Evolutionary conservation across 2,888 invertebrate species (phyloP).

Genomic region (Dryococelus australis): DNA sequence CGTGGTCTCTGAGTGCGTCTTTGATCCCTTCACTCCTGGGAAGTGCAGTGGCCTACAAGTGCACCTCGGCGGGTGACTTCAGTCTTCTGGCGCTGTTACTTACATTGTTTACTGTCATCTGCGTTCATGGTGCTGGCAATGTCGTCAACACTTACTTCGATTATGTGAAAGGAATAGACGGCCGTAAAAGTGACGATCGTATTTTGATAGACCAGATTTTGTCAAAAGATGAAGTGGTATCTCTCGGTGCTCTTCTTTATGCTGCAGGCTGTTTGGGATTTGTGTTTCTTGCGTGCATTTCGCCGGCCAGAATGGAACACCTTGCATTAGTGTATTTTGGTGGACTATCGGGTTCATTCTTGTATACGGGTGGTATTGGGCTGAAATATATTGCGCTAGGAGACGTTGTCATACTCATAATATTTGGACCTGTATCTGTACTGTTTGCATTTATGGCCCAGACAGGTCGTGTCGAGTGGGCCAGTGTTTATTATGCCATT

Average conservation of each 20-base stretch:
- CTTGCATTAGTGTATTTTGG: conserved; percentile 94
- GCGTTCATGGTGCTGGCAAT: conserved; percentile 96
- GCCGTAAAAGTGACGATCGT: conserved; percentile 90
- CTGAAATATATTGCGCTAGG: conserved; percentile 95
- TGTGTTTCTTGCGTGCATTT: conserved; percentile 76
- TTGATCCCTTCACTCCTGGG: conserved; percentile 90
- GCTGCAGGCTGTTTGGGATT: conserved; percentile 86
- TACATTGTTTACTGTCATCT: conserved; percentile 85
- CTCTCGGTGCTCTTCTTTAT: conserved; percentile 88
- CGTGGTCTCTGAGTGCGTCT: conserved; percentile 94
- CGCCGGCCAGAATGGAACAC: conserved; percentile 94
- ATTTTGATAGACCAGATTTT: conserved; percentile 94
- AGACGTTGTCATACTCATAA: conserved; percentile 88
- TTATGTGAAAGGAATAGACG: conserved; percentile 92
- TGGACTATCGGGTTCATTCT: conserved; percentile 91
- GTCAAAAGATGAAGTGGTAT: conserved; percentile 82
- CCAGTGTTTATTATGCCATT: conserved; percentile 91
- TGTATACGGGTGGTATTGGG: conserved; percentile 97
- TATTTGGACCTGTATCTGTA: conserved; percentile 94
- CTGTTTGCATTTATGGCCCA: conserved; percentile 93
- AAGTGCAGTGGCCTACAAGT: conserved; percentile 85
- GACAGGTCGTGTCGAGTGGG: conserved; percentile 89
- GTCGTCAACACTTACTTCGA: conserved; percentile 97
- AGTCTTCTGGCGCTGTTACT: conserved; percentile 80
- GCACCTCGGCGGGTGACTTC: conserved; percentile 72